phyloP scores from a whole-genome alignment of 2,888 invertebrate species.

The Drosophila siamana region DNA sequence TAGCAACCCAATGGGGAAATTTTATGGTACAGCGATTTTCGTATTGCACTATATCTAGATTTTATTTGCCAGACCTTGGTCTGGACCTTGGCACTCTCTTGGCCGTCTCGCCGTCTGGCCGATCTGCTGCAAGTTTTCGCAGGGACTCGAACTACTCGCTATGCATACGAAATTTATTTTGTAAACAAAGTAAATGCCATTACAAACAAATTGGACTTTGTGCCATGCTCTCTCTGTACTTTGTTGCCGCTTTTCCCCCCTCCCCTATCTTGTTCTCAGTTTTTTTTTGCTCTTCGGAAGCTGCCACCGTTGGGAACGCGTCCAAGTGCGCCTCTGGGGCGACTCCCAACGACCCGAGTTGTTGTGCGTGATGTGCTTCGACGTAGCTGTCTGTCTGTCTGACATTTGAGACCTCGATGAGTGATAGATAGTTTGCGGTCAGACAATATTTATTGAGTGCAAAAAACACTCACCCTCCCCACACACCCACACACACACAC shows the following conservation, averaged over 20 bases:
- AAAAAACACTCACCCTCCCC: conserved; percentile 52
- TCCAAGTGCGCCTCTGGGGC: conserved; percentile 49
- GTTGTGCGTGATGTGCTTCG: conserved; percentile 49
- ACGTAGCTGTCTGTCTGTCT: conserved; percentile 42
- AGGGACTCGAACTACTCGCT: conserved; percentile 67
- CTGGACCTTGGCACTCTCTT: no score
- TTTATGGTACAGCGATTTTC: conserved; percentile 82
- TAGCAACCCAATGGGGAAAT: conserved; percentile 80
- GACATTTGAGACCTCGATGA: conserved; percentile 69
- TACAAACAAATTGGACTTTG: conserved; percentile 82
- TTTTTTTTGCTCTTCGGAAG: conserved; percentile 21
- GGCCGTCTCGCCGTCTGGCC: background rate
- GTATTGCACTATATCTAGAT: conserved; percentile 65
- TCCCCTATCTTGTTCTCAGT: background rate
- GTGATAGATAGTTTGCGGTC: conserved; percentile 63
- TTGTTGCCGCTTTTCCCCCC: conserved; percentile 44
- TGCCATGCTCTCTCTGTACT: conserved; percentile 68
- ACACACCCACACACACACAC: no score
- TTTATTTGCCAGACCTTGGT: conserved; percentile 15
- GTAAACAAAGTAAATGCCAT: conserved; percentile 82
- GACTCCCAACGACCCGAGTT: conserved; percentile 13
- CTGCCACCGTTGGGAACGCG: conserved; percentile 70
- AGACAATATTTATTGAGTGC: conserved; percentile 77
- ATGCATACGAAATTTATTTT: conserved; percentile 81
- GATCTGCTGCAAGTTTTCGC: conserved; percentile 7